A percentile compares a stretch with the other conserved stretches of the same genome.
Evolutionary conservation across 2,797 vertebrate species (phyloP).

Genomic region (Chloroceryle inda): DNA sequence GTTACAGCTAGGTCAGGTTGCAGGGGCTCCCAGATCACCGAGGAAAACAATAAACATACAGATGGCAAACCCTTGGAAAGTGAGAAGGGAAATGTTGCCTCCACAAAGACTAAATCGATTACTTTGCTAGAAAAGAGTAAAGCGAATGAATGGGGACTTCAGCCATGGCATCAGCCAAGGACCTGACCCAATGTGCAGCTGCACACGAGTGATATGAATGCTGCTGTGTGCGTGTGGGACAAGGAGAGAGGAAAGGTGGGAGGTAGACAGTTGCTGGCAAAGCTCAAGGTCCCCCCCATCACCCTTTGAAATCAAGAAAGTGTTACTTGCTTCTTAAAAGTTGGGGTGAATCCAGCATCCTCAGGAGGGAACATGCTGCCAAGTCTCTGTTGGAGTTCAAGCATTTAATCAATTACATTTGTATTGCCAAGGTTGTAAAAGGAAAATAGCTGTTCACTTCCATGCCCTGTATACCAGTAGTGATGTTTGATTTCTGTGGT

Average conservation of each 20-base stretch:
- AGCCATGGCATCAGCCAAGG: background rate
- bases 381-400: slow-evolving; percentile 48
- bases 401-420: slow-evolving; percentile 45
- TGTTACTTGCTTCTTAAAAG: background rate
- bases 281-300: background rate
- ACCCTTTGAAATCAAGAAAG: background rate
- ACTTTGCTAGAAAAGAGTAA: background rate
- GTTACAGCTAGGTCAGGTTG: slow-evolving; percentile 14
- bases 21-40: background rate
- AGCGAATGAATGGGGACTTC: background rate
- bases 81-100: background rate
- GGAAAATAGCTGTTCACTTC: slow-evolving; percentile 6
- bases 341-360: slow-evolving; percentile 43
- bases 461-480: background rate
- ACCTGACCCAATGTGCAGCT: background rate
- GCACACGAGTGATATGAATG: background rate
- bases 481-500: background rate
- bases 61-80: background rate
- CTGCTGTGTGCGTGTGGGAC: fast-evolving
- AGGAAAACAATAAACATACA: slow-evolving; percentile 16
- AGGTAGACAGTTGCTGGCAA: background rate
- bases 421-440: slow-evolving; percentile 53
- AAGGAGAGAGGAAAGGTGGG: background rate
- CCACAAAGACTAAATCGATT: background rate
- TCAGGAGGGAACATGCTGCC: slow-evolving; percentile 47